Evolutionary conservation across 92 coral and sea anemone species (phyloP), one percentile per base, ranked within the genome.

Genomic region (Pocillopora grandis): DNA sequence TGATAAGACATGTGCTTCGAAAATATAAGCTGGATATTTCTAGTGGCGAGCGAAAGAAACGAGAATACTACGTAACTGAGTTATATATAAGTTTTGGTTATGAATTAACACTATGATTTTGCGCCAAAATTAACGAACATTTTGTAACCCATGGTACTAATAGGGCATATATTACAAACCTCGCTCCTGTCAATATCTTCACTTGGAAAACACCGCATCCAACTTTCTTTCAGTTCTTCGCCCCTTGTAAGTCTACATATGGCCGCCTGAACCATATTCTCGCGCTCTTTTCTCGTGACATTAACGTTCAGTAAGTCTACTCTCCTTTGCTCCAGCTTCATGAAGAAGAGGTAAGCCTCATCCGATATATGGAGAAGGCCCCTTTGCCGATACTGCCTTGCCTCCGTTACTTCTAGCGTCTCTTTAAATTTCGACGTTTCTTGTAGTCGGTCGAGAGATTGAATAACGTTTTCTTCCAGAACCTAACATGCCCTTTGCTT

Each of bases 331-430:
- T 84, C 88, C 1, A 83, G 59, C 10, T 65, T 6, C 62, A 74
- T 13, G 21, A 83, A 83, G 87, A 83, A 83, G 52, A 72, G 72
- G 62, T 61, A 83, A 0, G 75, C 87, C 1, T 35, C 62, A 72
- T 83, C 87, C 10, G 83, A 68, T 23, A 83, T 83, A 20, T 83
- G 81, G 3, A 83, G 79, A 15, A 83, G 80, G 1, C 87, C 87
- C 19, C 87, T 83, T 20, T 83, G 62, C 11, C 87, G 68, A 35
- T 72, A 83, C 42, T 83, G 87, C 60, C 87, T 52, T 36, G 19
- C 80, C 23, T 83, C 80, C 2, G 72, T 63, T 0, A 74, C 77
- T 31, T 74, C 10, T 1, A 83, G 71, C 35, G 87, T 74, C 11
- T 74, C 73, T 7, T 33, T 72, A 83, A 68, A 74, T 12, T 31